These are phyloP conservation scores for Pyrocephalus nanus DNA, from an alignment of 2,797 vertebrate genomes.

Conservation along the genomic window DNA sequence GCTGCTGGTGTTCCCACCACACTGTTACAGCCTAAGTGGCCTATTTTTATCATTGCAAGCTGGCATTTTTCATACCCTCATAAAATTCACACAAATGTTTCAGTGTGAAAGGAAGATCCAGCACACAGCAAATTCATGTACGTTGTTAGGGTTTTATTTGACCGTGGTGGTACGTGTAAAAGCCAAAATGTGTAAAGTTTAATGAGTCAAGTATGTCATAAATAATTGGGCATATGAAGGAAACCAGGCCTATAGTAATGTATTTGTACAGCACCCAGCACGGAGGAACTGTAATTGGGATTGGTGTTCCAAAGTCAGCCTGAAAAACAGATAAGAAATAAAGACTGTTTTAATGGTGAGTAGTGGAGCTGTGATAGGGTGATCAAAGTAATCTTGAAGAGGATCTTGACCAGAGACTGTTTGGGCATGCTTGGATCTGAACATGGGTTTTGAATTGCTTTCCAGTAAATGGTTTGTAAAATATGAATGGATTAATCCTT, in stretches of 20 bases:
- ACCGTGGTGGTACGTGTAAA: not conserved
- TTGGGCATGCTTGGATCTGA: not conserved
- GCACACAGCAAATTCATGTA: not conserved
- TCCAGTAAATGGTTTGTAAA: not conserved
- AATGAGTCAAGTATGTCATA: conserved; percentile 48
- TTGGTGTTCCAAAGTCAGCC: not conserved
- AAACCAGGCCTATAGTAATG: conserved; percentile 1
- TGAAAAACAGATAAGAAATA: not conserved
- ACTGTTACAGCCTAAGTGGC: not conserved
- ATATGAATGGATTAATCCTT: not conserved
- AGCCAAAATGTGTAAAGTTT: conserved; percentile 56
- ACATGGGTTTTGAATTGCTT: not conserved
- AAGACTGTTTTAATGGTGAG: not conserved
- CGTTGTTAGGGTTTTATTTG: conserved; percentile 48
- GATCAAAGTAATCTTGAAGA: not conserved
- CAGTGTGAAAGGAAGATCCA: conserved; percentile 24
- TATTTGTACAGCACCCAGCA: conserved; percentile 13
- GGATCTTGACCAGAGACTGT: not conserved
- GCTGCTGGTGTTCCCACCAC: not conserved
- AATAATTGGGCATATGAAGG: conserved; percentile 44
- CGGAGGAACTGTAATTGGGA: not conserved
- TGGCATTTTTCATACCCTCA: not conserved
- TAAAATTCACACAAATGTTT: conserved; percentile 24
- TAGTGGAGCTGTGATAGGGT: not conserved
- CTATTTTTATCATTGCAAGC: conserved; percentile 1